Base-by-base conservation (phyloP, 1,140 invertebrate species). In the Drosophila gunungcola region DNA sequence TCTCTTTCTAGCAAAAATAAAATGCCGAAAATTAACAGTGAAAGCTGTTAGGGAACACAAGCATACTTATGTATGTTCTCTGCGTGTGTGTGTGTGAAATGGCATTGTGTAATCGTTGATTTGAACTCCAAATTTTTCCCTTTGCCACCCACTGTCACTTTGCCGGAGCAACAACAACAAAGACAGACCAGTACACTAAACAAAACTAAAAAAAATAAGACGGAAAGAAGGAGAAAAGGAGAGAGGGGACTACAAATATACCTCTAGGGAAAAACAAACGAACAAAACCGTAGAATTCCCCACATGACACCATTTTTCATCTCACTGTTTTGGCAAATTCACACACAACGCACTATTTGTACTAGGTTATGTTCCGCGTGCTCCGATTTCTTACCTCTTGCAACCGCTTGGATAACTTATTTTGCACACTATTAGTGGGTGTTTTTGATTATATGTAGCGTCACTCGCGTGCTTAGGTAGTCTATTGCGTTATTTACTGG, bases 361-460 rank as follows among this genome's bases (percentile, higher is more conserved):
- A 84, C 70, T 81, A 91, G 90, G 90, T 91, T 91, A 91, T 91
- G 90, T 91, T 84, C 72, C 80, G 80, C 73, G 76, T 88, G 76
- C 41, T 77, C 51, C 48, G 45, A 46, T n/a, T 58, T 73, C 83
- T 88, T 88, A 88, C 83, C 83, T 88, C 65, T 83, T 52, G 11
- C 27, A 57, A 77, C 84, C 76, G 81, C 65, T 57, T 64, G 60
- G 84, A 36, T 54, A 63, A 63, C 70, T 54, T 69, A 85, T 73
- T 56, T 74, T 29, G 49, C 48, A 55, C 45, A 61, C 77, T 78
- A 49, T 56, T 36, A 43, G 56, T n/a, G 25, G 32, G 43, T 38
- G 4, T 34, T 69, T 46, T 54, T 1, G 12, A 67, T 34, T 4
- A 3, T 34, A 21, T 41, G 13, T 32, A 12, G 2, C 42, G 32